A percentile compares a stretch with the other conserved stretches of the same genome.
phyloP scores from a whole-genome alignment of 2,888 invertebrate species.

The Agrilus cyanescens region DNA sequence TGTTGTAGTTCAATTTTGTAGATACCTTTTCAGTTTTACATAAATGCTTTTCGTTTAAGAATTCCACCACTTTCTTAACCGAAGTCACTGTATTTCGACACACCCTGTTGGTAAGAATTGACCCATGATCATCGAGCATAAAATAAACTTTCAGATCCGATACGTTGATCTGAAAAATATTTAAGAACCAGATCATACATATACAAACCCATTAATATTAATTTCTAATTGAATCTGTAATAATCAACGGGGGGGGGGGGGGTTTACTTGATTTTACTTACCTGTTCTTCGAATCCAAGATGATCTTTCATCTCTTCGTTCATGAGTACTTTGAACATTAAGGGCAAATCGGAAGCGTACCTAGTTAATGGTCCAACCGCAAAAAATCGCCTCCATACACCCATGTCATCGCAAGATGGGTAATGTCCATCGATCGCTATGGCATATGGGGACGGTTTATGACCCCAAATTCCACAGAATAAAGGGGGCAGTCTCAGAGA shows the following conservation, averaged over 20 bases:
- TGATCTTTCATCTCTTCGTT: conserved; percentile 38
- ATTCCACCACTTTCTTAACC: conserved; percentile 41
- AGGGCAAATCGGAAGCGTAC: conserved; percentile 71
- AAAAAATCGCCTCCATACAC: conserved; percentile 57
- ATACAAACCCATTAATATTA: too few species aligned
- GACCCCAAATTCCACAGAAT: conserved; percentile 89
- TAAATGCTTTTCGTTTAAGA: conserved; percentile 43
- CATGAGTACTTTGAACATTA: conserved; percentile 58
- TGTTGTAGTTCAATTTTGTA: neutral
- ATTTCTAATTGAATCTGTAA: too few species aligned
- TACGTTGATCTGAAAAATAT: too few species aligned
- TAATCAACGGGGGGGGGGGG: too few species aligned
- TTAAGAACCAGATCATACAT: too few species aligned
- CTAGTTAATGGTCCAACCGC: conserved; percentile 78
- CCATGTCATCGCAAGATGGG: conserved; percentile 48
- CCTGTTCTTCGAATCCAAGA: conserved; percentile 39
- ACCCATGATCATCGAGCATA: conserved; percentile 64
- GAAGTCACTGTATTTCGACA: conserved; percentile 46
- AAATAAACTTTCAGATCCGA: conserved; percentile 58
- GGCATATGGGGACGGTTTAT: conserved; percentile 68
- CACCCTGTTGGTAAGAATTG: conserved; percentile 48
- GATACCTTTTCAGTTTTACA: conserved; percentile 46
- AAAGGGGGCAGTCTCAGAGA: conserved; percentile 80
- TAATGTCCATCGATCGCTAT: conserved; percentile 56
- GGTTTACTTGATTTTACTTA: conserved; percentile 23